Base-by-base conservation (phyloP, 2,113 vertebrate genomes). In the Ahaetulla prasina region DNA sequence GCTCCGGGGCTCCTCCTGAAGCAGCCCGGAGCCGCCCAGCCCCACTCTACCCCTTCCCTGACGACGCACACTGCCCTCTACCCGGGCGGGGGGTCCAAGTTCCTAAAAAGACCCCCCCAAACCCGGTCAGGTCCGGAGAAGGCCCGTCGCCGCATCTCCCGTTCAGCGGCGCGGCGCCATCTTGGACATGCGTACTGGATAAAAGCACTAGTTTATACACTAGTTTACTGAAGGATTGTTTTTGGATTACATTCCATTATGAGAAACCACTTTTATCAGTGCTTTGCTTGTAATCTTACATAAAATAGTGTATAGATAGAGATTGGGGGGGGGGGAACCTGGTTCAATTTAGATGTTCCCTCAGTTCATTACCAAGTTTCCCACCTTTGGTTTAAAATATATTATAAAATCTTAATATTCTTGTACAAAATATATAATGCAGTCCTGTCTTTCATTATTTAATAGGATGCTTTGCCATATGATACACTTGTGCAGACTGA, bases 401-500 rank as follows among this genome's bases (percentile, higher is more conserved):
- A 39, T 80, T 68, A 63, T 84, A 43, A 11, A 54, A 0, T 50
- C 91, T 68, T 11, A 88, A 18, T 0, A 47, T 89, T 93, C 85
- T 85, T 92, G 27, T 5, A 3, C 50, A 89, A 1, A 49, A 22
- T 86, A n/a, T 92, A 90, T 88, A n/a, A 54, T 9, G 3, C 1
- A 0, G 91, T 93, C 88, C 68, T 8, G 90, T 53, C 11, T 94
- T 35, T 93, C 88, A 94, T 94, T 94, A 94, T 96, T 95, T 95
- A 94, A 95, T 97, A 99, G 99, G 96, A 93, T 94, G 96, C 98
- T 90, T 95, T 95, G 30, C 85, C n/a, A 87, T 99, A 98, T 0
- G 98, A 99, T 96, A 99, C 98, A 23, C 98, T 99, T 85, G 90
- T 99, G 39, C 99, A 99, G 97, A 98, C 97, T 22, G 96, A 97